A percentile compares a stretch with the other conserved stretches of the same genome.
Evolutionary conservation across 1,140 invertebrate species (phyloP).

Genomic region (Nasonia vitripennis): DNA sequence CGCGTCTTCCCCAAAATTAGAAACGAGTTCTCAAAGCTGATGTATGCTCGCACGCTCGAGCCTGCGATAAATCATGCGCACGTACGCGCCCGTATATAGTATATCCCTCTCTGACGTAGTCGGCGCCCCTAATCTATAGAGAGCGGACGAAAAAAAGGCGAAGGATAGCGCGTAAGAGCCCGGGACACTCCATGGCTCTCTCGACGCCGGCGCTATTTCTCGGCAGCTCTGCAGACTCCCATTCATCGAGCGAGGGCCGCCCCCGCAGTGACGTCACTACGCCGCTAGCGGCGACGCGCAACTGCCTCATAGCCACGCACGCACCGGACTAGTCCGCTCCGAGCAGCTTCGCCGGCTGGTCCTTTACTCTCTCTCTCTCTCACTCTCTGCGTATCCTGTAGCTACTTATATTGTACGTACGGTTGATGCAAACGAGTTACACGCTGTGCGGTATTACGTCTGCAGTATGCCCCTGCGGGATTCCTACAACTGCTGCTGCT

Average conservation of each 20-base stretch:
- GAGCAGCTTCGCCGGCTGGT: not conserved
- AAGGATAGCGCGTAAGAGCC: too few species aligned
- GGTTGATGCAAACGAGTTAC: too few species aligned
- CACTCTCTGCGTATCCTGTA: not conserved
- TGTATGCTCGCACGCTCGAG: not conserved
- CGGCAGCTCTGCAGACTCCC: not conserved
- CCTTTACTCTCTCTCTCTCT: not conserved
- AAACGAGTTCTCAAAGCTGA: not conserved
- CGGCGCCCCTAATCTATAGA: not conserved
- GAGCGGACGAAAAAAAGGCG: too few species aligned
- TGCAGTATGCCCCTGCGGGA: not conserved
- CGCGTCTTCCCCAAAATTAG: not conserved
- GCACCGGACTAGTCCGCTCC: not conserved
- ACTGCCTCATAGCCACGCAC: not conserved
- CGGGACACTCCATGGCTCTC: not conserved
- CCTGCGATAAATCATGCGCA: too few species aligned
- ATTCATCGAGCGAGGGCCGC: not conserved
- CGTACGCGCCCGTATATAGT: not conserved
- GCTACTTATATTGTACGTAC: too few species aligned
- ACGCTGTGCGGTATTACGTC: not conserved
- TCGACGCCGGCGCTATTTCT: not conserved
- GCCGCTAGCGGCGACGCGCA: too few species aligned
- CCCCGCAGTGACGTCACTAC: not conserved
- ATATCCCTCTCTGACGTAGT: constrained; percentile 7
- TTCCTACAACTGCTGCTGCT: not conserved